Evolutionary conservation across 1,140 invertebrate genomes (phyloP).

Genomic region (Diabrotica virgifera): DNA sequence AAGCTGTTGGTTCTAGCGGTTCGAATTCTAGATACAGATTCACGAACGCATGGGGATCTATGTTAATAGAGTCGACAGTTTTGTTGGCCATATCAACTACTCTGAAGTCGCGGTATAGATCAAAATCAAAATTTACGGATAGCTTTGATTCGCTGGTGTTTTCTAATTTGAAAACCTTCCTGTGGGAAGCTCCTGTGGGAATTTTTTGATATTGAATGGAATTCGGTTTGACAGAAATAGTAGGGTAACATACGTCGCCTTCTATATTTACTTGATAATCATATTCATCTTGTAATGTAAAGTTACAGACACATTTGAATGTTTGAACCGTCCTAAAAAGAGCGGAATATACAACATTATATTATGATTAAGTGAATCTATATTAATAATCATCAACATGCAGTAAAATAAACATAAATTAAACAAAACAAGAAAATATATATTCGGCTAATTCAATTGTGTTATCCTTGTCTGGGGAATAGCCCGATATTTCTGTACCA

Average conservation of each 20-base stretch:
- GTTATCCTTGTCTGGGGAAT: no score
- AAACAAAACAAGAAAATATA: no score
- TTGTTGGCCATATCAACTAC: constrained; percentile 16
- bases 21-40: constrained; percentile 27
- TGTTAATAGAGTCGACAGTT: background rate
- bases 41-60: constrained; percentile 22
- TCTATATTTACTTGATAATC: constrained; percentile 18
- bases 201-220: constrained; percentile 33
- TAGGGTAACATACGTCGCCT: constrained; percentile 26
- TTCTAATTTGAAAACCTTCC: constrained; percentile 23
- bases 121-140: constrained; percentile 20
- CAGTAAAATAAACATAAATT: no score
- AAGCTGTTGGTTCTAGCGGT: constrained; percentile 29
- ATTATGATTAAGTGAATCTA: no score
- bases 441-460: no score
- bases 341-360: background rate
- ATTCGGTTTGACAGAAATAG: constrained; percentile 21
- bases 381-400: no score
- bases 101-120: constrained; percentile 25
- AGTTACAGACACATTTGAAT: constrained; percentile 18
- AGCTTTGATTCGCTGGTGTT: constrained; percentile 12
- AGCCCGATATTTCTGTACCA: no score
- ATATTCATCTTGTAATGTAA: constrained; percentile 23
- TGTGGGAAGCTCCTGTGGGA: constrained; percentile 17
- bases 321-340: constrained; percentile 11